These are phyloP conservation scores for Leptonema lineaticorne DNA, from an alignment of 1,140 invertebrate genomes.

Conservation along the genomic window DNA sequence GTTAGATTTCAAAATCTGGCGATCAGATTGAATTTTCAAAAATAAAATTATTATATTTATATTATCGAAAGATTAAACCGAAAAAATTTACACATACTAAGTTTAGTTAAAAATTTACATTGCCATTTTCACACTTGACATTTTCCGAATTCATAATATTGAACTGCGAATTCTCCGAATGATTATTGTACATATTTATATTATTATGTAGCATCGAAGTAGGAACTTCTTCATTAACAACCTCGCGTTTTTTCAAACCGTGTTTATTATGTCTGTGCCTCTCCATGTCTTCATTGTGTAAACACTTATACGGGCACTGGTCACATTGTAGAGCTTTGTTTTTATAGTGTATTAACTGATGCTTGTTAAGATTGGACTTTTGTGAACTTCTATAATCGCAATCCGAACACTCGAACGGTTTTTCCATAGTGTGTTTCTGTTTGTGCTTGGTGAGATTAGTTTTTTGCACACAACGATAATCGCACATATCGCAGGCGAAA, in stretches of 20 bases:
- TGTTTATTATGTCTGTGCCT: constrained; percentile 54
- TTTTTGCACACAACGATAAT: constrained; percentile 54
- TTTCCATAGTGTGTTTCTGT: constrained; percentile 53
- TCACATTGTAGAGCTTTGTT: constrained; percentile 48
- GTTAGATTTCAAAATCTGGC: no score
- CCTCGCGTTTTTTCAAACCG: not conserved
- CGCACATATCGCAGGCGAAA: constrained; percentile 65
- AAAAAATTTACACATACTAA: no score
- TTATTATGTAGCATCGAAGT: not conserved
- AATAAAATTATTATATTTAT: no score
- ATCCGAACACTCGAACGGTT: constrained; percentile 41
- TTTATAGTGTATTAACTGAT: constrained; percentile 50
- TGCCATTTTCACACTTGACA: constrained; percentile 18
- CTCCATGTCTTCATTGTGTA: constrained; percentile 52
- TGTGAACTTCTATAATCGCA: constrained; percentile 48
- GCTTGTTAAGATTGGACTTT: constrained; percentile 46
- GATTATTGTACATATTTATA: constrained; percentile 1
- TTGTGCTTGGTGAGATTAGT: constrained; percentile 56
- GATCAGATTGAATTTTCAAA: no score
- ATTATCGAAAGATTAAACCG: no score
- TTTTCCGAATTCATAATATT: not conserved
- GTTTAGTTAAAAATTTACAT: constrained; percentile 24
- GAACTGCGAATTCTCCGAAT: not conserved
- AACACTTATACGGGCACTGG: constrained; percentile 50
- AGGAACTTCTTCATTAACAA: not conserved